Evolutionary conservation across 1,140 invertebrate genomes (phyloP).

Genomic region (Metaphire vulgaris): DNA sequence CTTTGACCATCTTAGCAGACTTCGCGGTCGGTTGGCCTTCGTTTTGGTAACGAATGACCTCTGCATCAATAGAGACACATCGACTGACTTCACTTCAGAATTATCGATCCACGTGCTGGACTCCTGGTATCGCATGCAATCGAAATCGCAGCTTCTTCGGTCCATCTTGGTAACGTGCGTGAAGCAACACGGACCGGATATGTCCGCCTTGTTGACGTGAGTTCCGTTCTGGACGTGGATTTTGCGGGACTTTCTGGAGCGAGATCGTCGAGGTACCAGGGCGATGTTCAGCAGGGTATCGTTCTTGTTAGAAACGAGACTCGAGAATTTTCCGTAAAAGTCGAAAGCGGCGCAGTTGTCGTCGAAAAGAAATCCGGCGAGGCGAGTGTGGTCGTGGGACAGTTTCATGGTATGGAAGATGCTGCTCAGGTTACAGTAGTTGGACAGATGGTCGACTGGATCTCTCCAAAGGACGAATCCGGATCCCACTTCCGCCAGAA

Average conservation of each 20-base stretch:
- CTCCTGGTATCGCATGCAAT: neutral
- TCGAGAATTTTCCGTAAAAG: slow-evolving; percentile 62
- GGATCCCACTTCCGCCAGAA: slow-evolving; percentile 74
- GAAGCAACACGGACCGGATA: slow-evolving; percentile 78
- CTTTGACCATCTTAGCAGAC: too few species aligned
- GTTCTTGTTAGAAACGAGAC: slow-evolving; percentile 67
- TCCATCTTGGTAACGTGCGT: slow-evolving; percentile 76
- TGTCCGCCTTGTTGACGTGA: slow-evolving; percentile 65
- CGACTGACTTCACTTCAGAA: neutral
- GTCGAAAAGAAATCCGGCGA: slow-evolving; percentile 70
- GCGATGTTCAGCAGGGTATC: slow-evolving; percentile 64
- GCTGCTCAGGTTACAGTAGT: slow-evolving; percentile 42
- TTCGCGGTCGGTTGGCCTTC: too few species aligned
- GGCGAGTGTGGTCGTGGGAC: slow-evolving; percentile 59
- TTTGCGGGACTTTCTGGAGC: slow-evolving; percentile 53
- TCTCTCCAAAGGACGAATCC: slow-evolving; percentile 78
- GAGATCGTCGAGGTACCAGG: slow-evolving; percentile 54
- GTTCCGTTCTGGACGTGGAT: slow-evolving; percentile 11
- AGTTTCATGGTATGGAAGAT: slow-evolving; percentile 74
- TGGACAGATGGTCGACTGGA: slow-evolving; percentile 63
- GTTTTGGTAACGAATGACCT: neutral
- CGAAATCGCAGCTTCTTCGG: slow-evolving; percentile 54
- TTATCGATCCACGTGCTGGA: neutral
- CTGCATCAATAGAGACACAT: neutral
- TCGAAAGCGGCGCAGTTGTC: slow-evolving; percentile 65